Base-by-base conservation (phyloP, 2,888 invertebrate genomes). In the Dendrolimus pini region DNA sequence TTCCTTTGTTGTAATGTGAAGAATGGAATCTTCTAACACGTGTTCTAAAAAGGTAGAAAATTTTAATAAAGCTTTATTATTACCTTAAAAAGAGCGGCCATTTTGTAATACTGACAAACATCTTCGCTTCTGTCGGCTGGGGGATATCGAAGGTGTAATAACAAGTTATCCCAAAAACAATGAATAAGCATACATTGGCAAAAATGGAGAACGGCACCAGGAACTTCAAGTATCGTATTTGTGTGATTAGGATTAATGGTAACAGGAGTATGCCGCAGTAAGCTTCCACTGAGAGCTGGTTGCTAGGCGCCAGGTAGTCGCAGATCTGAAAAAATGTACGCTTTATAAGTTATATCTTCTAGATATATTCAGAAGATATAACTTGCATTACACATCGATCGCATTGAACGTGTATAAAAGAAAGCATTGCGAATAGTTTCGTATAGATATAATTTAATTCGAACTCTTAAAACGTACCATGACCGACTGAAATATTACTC, bases 191-290 rank as follows among this genome's bases (percentile, higher is more conserved):
- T 0, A 95, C 56, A 77, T 98, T 98, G 41, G 98, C 98, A 18
- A 97, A 75, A 59, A 95, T 89, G 0, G 98, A 98, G 79, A 98
- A 96, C 0, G 97, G 97, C 3, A 98, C 96, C 54, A 99, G 85
- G 70, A 94, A 94, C 78, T 95, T 96, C 0, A 98, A 90, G 70
- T 96, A 93, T 54, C 96, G 74, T 56, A 89, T 75, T 79, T 95
- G 95, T 7, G 94, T 94, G 55, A 96, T 92, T 0, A 95, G 75
- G 10, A 96, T 82, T 14, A 96, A 82, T 0, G 96, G 95, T 0
- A 95, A 68, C 2, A 95, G 80, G 0, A 95, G 79, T 1, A 95
- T 83, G 0, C 93, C 86, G 72, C 95, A 93, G 79, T 95, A 95
- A 12, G 93, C 80, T 56, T 93, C 87, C 0, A 93, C 80, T 56